Base-by-base conservation (phyloP, 2,888 invertebrate genomes). In the Idaea aversata region DNA sequence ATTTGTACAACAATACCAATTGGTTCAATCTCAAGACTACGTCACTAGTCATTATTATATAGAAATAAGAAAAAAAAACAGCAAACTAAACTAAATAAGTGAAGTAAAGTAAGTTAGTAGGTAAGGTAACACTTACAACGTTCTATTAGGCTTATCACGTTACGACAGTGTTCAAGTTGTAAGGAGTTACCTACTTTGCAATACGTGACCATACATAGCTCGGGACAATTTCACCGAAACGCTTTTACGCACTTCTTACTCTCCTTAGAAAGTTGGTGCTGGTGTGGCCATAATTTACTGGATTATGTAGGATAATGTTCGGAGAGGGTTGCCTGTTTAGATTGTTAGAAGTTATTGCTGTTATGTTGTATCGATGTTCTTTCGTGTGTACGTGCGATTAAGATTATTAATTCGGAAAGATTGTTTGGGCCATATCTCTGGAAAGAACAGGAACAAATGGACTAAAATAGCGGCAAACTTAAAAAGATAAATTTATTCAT, bases 241-340 rank as follows among this genome's bases (percentile, higher is more conserved):
- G 58, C 58, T 58, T 58, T 58, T 58, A 58, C 58, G 58, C 58
- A 58, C 58, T 58, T 58, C 58, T 58, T 16, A 58, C n/a, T 13
- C 7, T 47, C 47, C 47, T 47, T 47, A 47, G 47, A 47, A 47
- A 47, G 47, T 47, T 47, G 47, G 47, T 47, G 10, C 7, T 47
- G 47, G 47, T 47, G 47, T 47, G 47, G 47, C 47, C 47, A 47
- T 47, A 47, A 47, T 47, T 47, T 47, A 47, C 47, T 47, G 10
- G 47, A 47, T 47, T 47, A 47, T 47, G 13, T 47, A 47, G 47
- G 47, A 47, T 47, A 47, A 47, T 47, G 47, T 47, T 47, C 47
- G 6, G 47, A 47, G 47, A 13, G 47, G 47, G 47, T 47, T 47
- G 7, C 47, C 13, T 47, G 47, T 47, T 47, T 47, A 10, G 47